These are phyloP conservation scores for Ylistrum balloti DNA, from an alignment of 1,140 invertebrate genomes.

Conservation along the genomic window DNA sequence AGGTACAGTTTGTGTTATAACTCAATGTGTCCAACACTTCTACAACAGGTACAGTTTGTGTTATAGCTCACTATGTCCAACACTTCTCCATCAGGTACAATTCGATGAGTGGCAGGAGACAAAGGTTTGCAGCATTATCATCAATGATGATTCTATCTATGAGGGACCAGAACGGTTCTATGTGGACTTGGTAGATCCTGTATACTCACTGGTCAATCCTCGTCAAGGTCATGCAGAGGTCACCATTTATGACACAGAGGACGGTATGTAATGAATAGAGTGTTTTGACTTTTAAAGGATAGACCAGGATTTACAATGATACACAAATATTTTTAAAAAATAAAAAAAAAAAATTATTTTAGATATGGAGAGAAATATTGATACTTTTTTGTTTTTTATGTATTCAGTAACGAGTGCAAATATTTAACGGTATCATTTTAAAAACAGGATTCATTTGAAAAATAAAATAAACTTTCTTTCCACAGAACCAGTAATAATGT, in stretches of 20 bases:
- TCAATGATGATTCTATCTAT: slow-evolving; percentile 80
- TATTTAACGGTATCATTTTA: too few species aligned
- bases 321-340: too few species aligned
- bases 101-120: slow-evolving; percentile 80
- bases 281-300: too few species aligned
- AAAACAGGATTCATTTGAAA: too few species aligned
- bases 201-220: slow-evolving; percentile 73
- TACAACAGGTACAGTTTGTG: too few species aligned
- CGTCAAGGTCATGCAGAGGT: slow-evolving; percentile 64
- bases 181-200: slow-evolving; percentile 75
- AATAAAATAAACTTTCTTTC: slow-evolving; percentile 13
- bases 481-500: slow-evolving; percentile 77
- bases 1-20: neutral
- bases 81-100: slow-evolving; percentile 78
- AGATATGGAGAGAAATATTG: too few species aligned
- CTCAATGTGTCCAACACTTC: too few species aligned
- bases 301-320: too few species aligned
- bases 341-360: too few species aligned
- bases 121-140: slow-evolving; percentile 79
- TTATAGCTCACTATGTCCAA: too few species aligned
- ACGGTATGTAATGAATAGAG: slow-evolving; percentile 75
- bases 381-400: too few species aligned
- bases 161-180: slow-evolving; percentile 80
- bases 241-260: slow-evolving; percentile 76
- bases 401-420: too few species aligned